A percentile compares a stretch with the other conserved stretches of the same genome.
These are phyloP conservation scores for Nesoenas mayeri DNA, from an alignment of 2,113 vertebrate genomes.

Conservation along the genomic window DNA sequence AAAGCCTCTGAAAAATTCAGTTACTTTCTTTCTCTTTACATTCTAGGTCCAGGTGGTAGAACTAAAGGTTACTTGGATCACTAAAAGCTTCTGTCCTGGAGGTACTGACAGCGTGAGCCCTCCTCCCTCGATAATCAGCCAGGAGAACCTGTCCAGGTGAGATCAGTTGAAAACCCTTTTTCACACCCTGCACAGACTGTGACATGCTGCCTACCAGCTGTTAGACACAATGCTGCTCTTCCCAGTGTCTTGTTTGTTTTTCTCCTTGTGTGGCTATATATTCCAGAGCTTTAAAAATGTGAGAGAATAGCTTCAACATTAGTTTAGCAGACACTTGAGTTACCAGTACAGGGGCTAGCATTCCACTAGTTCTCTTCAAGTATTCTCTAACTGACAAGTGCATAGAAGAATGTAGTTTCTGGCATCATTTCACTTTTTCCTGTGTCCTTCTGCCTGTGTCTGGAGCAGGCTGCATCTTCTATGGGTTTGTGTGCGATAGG, in stretches of 20 bases:
- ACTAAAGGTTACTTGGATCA: conserved; percentile 97
- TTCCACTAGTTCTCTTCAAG: neutral
- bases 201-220: neutral
- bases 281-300: neutral
- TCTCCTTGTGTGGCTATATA: neutral
- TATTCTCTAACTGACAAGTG: neutral
- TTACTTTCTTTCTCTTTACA: neutral
- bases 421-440: neutral
- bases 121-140: conserved; percentile 90
- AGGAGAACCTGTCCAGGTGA: conserved; percentile 93
- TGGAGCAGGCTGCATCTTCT: neutral
- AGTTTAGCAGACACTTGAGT: neutral
- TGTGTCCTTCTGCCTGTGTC: neutral
- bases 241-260: neutral
- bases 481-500: neutral
- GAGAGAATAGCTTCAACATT: neutral
- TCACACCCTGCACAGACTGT: neutral
- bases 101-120: conserved; percentile 95
- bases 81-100: conserved; percentile 97
- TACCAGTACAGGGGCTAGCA: neutral
- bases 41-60: conserved; percentile 94
- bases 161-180: neutral
- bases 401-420: neutral
- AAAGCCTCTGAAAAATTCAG: neutral
- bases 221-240: neutral